Evolutionary conservation across 2,888 invertebrate species (phyloP).

Genomic region (Phrixothrix hirtus): DNA sequence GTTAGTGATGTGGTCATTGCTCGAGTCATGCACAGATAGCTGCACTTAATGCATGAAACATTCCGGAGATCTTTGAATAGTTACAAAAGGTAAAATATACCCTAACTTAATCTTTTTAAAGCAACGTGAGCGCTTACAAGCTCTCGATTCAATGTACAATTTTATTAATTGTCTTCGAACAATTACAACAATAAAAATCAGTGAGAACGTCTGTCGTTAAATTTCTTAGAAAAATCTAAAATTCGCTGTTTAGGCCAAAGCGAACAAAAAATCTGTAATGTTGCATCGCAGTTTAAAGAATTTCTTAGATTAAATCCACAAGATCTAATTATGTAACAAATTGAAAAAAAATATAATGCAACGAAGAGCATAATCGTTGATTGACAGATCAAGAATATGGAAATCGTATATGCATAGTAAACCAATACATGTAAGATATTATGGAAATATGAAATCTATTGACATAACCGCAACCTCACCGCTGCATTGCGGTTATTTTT

Average conservation of each 20-base stretch:
- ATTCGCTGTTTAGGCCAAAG: background rate
- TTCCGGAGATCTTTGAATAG: constrained; percentile 23
- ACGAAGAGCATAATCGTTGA: constrained; percentile 37
- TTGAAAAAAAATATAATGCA: constrained; percentile 16
- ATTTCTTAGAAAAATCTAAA: background rate
- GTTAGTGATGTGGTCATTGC: constrained; percentile 34
- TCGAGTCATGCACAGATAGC: constrained; percentile 26
- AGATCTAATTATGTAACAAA: constrained; percentile 22
- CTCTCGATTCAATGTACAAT: too few species aligned
- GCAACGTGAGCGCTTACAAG: too few species aligned
- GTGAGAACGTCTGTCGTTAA: constrained; percentile 21
- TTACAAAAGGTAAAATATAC: constrained; percentile 15
- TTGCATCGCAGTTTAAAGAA: constrained; percentile 45
- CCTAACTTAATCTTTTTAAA: too few species aligned
- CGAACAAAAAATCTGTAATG: too few species aligned
- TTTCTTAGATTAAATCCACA: constrained; percentile 47
- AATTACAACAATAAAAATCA: too few species aligned
- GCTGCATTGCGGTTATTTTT: constrained; percentile 48
- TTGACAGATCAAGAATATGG: too few species aligned
- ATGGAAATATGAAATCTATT: constrained; percentile 50
- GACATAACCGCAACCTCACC: constrained; percentile 39
- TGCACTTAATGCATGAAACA: constrained; percentile 30
- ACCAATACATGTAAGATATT: constrained; percentile 44
- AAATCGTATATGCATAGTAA: constrained; percentile 49
- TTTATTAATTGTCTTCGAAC: too few species aligned